phyloP scores from a whole-genome alignment of 1,140 invertebrate genomes.

The Samia ricini region DNA sequence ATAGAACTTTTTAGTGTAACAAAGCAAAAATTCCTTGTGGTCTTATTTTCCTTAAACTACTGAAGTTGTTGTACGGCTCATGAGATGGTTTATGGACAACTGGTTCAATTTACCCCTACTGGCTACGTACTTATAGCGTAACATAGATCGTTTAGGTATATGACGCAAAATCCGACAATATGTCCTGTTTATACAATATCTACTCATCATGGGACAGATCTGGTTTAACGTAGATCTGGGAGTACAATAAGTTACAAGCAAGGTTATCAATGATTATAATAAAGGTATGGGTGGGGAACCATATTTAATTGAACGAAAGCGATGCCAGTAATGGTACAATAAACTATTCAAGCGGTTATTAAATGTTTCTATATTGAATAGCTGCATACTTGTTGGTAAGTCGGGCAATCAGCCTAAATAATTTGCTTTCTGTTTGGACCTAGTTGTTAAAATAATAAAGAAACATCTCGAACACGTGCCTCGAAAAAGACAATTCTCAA shows the following conservation, averaged over 20 bases:
- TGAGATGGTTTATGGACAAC: conserved; percentile 33
- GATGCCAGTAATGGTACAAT: neutral
- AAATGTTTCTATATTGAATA: conserved; percentile 14
- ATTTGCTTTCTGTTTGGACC: conserved; percentile 10
- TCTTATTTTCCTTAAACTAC: neutral
- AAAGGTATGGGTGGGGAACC: conserved; percentile 11
- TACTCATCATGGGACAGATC: conserved; percentile 10
- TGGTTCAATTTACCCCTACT: conserved; percentile 29
- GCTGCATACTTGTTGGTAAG: conserved; percentile 9
- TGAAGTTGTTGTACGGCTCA: conserved; percentile 10
- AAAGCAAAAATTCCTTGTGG: neutral
- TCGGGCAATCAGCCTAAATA: neutral
- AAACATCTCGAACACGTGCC: neutral
- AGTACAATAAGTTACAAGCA: conserved; percentile 1
- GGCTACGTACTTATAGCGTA: conserved; percentile 23
- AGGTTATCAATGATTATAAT: conserved; percentile 11
- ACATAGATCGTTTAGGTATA: conserved; percentile 31
- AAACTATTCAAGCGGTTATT: conserved; percentile 13
- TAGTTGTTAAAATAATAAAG: conserved; percentile 2
- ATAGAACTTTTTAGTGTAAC: no score
- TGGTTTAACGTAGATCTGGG: neutral
- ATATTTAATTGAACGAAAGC: conserved; percentile 10
- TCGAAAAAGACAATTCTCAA: neutral
- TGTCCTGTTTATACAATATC: conserved; percentile 14
- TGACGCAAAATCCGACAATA: neutral